phyloP scores from a whole-genome alignment of 2,888 invertebrate genomes.

The Cataglyphis rosenhaueri region DNA sequence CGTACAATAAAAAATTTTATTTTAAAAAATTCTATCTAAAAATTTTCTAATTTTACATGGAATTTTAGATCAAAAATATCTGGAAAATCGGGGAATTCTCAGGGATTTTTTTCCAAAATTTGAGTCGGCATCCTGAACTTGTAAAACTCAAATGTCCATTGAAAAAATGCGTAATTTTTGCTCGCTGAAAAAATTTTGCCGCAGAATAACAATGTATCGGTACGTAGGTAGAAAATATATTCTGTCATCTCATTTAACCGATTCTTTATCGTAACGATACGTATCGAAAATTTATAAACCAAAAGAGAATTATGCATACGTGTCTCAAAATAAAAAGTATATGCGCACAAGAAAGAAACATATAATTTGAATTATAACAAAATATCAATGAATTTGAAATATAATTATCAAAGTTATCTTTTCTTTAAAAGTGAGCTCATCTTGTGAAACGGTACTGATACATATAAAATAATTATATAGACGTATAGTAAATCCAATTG shows the following conservation, averaged over 20 bases:
- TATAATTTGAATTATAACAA: no score
- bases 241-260: no score
- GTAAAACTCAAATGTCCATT: neutral
- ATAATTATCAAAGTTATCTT: neutral
- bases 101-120: no score
- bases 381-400: neutral
- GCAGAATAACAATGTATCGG: no score
- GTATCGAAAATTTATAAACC: neutral
- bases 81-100: no score
- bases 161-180: no score
- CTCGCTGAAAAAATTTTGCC: no score
- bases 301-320: neutral
- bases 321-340: neutral
- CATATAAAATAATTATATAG: slow-evolving; percentile 2
- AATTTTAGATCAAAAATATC: no score
- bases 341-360: neutral
- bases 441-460: neutral
- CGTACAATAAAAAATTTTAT: no score
- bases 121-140: neutral
- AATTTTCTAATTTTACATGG: no score
- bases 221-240: neutral
- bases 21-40: no score
- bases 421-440: neutral
- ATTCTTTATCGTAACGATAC: no score
- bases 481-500: neutral